A percentile compares a stretch with the other conserved stretches of the same genome.
Conservation (phyloP, 2,113 vertebrate species). For the Lamprotornis superbus region DNA sequence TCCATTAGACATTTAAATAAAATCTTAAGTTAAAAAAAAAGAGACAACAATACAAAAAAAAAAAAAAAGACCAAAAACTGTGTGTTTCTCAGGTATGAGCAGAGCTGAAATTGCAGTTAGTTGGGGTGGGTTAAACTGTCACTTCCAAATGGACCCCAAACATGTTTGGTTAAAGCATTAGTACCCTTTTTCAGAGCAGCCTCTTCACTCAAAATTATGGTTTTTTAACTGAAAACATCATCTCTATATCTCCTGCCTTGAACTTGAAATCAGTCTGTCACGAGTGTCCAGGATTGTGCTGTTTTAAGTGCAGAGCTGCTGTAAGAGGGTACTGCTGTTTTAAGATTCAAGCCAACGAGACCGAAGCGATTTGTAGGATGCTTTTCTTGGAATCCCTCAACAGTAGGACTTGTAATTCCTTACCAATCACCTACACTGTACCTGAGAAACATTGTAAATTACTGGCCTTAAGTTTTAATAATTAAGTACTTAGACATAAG, state of each 20-base stretch:
- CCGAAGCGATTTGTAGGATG: neutral
- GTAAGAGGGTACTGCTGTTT: conserved; percentile 52
- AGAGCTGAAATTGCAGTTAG: conserved; percentile 50
- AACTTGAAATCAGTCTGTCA: neutral
- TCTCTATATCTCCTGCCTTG: neutral
- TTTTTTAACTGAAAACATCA: neutral
- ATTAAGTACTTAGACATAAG: conserved; percentile 82
- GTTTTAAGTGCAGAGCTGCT: conserved; percentile 11
- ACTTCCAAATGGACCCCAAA: conserved; percentile 51
- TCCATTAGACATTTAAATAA: conserved; percentile 88
- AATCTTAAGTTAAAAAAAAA: conserved; percentile 68
- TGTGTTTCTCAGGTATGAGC: conserved; percentile 95
- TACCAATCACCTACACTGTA: conserved; percentile 70
- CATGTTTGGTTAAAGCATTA: conserved; percentile 58
- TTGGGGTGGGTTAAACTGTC: conserved; percentile 42
- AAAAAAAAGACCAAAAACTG: neutral
- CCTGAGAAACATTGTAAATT: conserved; percentile 92
- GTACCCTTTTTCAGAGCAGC: conserved; percentile 59
- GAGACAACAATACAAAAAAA: conserved; percentile 28
- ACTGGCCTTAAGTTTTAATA: conserved; percentile 79
- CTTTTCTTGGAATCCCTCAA: neutral
- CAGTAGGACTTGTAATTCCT: conserved; percentile 16
- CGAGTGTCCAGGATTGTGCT: neutral
- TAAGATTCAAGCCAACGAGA: neutral
- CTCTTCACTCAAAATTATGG: conserved; percentile 20